Conservation (phyloP, 2,797 vertebrate genomes). For the Paguma larvata region DNA sequence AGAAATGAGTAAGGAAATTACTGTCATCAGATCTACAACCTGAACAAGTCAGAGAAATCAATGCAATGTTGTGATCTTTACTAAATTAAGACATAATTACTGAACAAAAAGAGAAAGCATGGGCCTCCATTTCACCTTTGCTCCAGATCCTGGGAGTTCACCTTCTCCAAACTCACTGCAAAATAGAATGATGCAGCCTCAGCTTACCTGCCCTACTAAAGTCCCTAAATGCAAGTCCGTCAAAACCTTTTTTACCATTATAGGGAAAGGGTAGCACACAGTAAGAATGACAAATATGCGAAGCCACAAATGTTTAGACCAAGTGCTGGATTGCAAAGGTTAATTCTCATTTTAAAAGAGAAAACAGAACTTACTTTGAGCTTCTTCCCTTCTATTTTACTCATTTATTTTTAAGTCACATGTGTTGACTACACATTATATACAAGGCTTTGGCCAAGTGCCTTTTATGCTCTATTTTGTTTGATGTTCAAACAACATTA, state of each 20-base stretch:
- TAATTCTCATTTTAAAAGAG: background rate
- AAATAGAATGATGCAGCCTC: background rate
- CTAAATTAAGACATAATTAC: background rate
- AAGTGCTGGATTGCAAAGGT: background rate
- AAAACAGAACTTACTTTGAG: background rate
- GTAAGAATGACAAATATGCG: background rate
- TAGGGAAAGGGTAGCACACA: background rate
- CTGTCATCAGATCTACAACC: background rate
- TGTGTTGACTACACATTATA: background rate
- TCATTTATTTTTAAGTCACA: background rate
- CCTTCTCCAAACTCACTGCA: background rate
- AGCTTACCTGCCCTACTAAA: background rate
- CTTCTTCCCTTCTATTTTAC: background rate
- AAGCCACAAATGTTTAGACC: background rate
- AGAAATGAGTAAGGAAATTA: conserved; percentile 21
- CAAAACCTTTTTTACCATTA: background rate
- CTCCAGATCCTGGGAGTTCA: background rate
- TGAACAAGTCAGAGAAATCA: background rate
- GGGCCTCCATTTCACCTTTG: background rate
- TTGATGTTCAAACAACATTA: background rate
- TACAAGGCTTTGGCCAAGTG: background rate
- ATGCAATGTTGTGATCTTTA: background rate
- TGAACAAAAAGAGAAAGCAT: background rate
- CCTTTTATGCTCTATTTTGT: background rate
- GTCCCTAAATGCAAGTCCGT: background rate